Evolutionary conservation across 2,888 invertebrate species (phyloP).

Genomic region (Ommatoiulus sabulosus): DNA sequence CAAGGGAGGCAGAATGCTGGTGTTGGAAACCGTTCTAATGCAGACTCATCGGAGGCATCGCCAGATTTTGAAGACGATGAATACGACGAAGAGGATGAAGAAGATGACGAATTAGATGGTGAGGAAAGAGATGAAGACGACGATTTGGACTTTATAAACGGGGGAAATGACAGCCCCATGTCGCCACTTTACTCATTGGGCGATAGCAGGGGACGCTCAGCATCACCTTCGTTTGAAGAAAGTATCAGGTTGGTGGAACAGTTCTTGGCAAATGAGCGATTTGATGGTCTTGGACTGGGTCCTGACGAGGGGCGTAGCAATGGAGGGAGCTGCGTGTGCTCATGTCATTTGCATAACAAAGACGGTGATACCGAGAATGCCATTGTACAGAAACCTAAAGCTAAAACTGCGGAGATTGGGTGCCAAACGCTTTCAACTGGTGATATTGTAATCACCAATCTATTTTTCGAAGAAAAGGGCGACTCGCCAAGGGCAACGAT

Average conservation of each 20-base stretch:
- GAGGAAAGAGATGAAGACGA: conserved; percentile 54
- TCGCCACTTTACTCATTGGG: conserved; percentile 46
- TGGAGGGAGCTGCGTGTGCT: background rate
- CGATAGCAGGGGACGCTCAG: background rate
- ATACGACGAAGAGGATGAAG: conserved; percentile 71
- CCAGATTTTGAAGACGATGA: conserved; percentile 78
- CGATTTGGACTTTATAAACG: conserved; percentile 53
- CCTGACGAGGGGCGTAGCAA: background rate
- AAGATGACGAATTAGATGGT: conserved; percentile 52
- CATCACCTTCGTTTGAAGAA: conserved; percentile 55
- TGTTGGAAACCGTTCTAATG: conserved; percentile 58
- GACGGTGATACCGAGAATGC: background rate
- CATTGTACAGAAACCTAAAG: conserved; percentile 38
- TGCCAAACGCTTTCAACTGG: conserved; percentile 90
- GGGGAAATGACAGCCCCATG: conserved; percentile 17
- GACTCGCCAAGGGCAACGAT: conserved; percentile 50
- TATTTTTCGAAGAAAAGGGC: conserved; percentile 61
- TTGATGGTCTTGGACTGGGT: conserved; percentile 47
- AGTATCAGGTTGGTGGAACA: conserved; percentile 55
- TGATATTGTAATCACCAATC: conserved; percentile 83
- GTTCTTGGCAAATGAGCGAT: conserved; percentile 55
- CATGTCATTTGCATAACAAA: conserved; percentile 51
- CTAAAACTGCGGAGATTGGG: conserved; percentile 71
- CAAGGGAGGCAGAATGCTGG: conserved; percentile 71
- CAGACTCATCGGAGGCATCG: conserved; percentile 61